phyloP scores from a whole-genome alignment of 1,140 invertebrate genomes.

The Nasonia giraulti region DNA sequence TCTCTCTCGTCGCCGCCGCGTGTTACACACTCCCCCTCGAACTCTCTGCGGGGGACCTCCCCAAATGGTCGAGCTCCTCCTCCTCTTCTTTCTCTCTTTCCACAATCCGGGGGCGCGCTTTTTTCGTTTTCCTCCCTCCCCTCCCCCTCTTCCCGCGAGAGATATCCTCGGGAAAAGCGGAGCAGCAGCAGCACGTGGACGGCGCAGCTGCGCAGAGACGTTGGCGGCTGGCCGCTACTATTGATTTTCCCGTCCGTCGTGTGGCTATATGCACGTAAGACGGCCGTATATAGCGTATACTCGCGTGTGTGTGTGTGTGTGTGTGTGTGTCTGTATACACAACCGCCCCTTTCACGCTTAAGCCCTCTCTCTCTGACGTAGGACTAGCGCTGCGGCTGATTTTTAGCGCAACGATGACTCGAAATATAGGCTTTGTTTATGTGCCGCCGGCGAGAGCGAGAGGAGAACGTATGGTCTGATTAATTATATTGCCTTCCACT shows the following conservation, averaged over 20 bases:
- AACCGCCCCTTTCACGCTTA: not conserved
- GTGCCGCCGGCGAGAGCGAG: not conserved
- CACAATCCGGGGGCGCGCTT: not conserved
- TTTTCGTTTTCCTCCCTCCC: not conserved
- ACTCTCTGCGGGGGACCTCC: slow-evolving; percentile 13
- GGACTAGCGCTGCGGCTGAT: not conserved
- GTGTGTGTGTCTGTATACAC: not conserved
- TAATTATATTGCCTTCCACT: not conserved
- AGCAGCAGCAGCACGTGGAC: slow-evolving; percentile 40
- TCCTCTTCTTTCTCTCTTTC: not conserved
- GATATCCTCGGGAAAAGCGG: not conserved
- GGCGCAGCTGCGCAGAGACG: slow-evolving; percentile 35
- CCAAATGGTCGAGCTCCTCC: not conserved
- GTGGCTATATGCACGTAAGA: not conserved
- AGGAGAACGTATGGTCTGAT: not conserved
- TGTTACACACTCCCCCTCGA: not conserved
- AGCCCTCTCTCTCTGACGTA: not conserved
- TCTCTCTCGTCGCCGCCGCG: too few species aligned
- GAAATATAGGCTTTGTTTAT: not conserved
- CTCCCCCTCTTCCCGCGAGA: not conserved
- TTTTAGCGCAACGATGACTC: not conserved
- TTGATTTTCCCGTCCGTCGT: slow-evolving; percentile 35
- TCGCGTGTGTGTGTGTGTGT: too few species aligned
- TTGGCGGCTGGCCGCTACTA: slow-evolving; percentile 26
- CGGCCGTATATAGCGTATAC: not conserved